phyloP scores from a whole-genome alignment of 2,113 vertebrate species.

The Patagioenas fasciata region DNA sequence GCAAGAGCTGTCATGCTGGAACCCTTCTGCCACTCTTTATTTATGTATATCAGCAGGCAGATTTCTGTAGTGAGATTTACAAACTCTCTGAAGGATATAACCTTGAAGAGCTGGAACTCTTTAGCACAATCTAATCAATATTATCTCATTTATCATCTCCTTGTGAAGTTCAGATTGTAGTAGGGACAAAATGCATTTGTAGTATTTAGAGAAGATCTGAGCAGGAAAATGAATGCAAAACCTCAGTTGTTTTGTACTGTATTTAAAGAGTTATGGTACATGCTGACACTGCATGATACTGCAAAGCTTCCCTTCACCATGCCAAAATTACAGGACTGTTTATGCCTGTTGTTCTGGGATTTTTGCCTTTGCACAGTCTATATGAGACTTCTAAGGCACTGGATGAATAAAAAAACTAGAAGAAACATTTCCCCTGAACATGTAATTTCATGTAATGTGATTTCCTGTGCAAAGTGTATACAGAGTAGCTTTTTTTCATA shows the following conservation, averaged over 20 bases:
- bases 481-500: background rate
- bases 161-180: conserved; percentile 45
- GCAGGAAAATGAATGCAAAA: conserved; percentile 29
- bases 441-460: background rate
- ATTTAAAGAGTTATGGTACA: background rate
- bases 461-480: background rate
- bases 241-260: background rate
- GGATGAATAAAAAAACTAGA: background rate
- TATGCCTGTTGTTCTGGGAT: background rate
- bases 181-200: conserved; percentile 24
- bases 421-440: background rate
- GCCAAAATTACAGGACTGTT: background rate
- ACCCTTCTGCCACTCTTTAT: conserved; percentile 54
- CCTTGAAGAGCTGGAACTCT: conserved; percentile 53
- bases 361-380: background rate
- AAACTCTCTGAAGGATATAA: conserved; percentile 53
- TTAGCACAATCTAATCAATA: conserved; percentile 63
- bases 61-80: conserved; percentile 70
- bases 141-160: conserved; percentile 57
- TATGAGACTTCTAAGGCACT: background rate
- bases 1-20: background rate
- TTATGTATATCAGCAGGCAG: conserved; percentile 52
- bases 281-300: background rate
- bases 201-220: conserved; percentile 29
- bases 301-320: background rate